A percentile compares a stretch with the other conserved stretches of the same genome.
Conservation (phyloP, 1,140 invertebrate genomes). For the Melipona quadrifasciata region DNA sequence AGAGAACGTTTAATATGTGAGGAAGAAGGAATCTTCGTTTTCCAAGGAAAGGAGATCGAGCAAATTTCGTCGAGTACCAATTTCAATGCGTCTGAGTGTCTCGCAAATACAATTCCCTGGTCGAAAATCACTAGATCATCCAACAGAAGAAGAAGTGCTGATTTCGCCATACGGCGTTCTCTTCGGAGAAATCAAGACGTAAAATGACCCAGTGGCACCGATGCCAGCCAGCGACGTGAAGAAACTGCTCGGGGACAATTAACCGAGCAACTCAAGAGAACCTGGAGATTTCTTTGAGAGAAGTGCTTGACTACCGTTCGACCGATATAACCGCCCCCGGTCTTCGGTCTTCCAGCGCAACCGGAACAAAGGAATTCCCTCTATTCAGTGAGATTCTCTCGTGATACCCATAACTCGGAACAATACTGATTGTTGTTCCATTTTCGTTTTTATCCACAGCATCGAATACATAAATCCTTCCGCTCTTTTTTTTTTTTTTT, state of each 20-base stretch:
- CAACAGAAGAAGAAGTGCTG: background rate
- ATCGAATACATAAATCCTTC: too few relatives aligned
- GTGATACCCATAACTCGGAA: conserved; percentile 1
- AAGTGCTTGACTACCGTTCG: background rate
- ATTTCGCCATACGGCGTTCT: background rate
- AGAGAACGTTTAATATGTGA: too few relatives aligned
- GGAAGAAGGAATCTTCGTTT: too few relatives aligned
- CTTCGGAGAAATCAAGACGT: background rate
- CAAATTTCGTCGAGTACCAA: background rate
- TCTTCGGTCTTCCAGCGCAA: background rate
- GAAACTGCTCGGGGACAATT: conserved; percentile 44
- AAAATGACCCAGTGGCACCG: background rate
- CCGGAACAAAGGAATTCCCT: conserved; percentile 19
- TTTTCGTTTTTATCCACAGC: background rate
- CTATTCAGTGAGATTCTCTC: background rate
- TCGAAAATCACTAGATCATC: background rate
- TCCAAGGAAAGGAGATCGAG: background rate
- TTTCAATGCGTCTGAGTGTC: background rate
- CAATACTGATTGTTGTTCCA: background rate
- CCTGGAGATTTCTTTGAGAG: background rate
- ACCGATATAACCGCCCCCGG: conserved; percentile 23
- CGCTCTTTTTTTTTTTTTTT: too few relatives aligned
- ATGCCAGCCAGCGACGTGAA: background rate
- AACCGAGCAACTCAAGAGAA: conserved; percentile 9
- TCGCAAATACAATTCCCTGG: background rate